Base-by-base conservation (phyloP, 2,113 vertebrate genomes). In the Ammospiza caudacuta region DNA sequence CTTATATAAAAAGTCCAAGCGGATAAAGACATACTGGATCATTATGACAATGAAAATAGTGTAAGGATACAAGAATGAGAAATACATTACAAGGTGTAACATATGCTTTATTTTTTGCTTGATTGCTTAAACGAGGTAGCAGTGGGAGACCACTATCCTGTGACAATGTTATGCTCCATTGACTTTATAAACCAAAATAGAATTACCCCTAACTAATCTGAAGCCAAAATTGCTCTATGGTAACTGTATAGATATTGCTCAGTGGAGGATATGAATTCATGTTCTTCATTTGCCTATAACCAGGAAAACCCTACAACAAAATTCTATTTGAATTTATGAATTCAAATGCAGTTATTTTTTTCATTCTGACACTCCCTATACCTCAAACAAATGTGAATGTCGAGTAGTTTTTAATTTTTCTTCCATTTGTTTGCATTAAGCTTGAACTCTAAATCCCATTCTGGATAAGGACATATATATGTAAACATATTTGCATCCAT, bases 41-140 rank as follows among this genome's bases (percentile, higher is more conserved):
- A 96, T 96, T 95, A 85, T 96, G 96, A 97, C 95, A 97, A 90
- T 94, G 95, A 86, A 94, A 97, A 97, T 92, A 95, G 96, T 97
- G 96, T 97, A 97, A 97, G 92, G 61, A 93, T 77, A 95, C 95
- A 97, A 94, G 95, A 95, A 94, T 82, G 93, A 95, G 95, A 91
- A 92, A 95, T 93, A 94, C 85, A 87, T 97, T 97, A 97, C 96
- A 97, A 97, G 95, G 78, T 95, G 95, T 96, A 96, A 97, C 97
- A 97, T 95, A 84, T 97, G 97, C 96, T 97, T 97, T 95, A 96
- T 94, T 96, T 96, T 97, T 96, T 97, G 96, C 97, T 96, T 97
- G 95, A 87, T 94, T 96, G 96, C 97, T 94, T 97, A 90, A 94
- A 95, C 6, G 85, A 95, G 78, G 90, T 95, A 97, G 95, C 97